A percentile compares a stretch with the other conserved stretches of the same genome.
phyloP scores from a whole-genome alignment of 2,888 invertebrate genomes.

The Aporophyla nigra region DNA sequence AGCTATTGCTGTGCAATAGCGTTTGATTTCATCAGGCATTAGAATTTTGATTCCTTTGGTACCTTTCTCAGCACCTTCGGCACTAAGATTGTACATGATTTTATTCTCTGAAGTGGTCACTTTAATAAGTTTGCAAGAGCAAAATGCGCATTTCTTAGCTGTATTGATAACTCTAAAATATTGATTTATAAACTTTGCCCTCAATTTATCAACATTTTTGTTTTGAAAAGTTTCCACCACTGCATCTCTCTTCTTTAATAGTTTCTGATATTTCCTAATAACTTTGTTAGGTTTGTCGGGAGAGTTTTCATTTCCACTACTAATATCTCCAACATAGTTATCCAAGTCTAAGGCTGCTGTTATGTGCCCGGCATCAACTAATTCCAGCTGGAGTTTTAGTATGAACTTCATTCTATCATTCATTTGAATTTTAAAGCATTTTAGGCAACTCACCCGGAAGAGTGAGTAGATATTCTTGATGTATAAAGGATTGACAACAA shows the following conservation, averaged over 20 bases:
- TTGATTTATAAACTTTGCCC: slow-evolving; percentile 84
- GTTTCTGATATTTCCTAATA: slow-evolving; percentile 83
- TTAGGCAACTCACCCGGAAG: slow-evolving; percentile 93
- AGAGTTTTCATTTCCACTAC: slow-evolving; percentile 80
- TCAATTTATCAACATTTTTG: slow-evolving; percentile 89
- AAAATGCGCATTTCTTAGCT: slow-evolving; percentile 90
- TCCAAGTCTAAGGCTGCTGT: slow-evolving; percentile 94
- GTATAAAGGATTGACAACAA: slow-evolving; percentile 97
- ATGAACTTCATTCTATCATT: slow-evolving; percentile 88
- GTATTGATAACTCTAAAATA: slow-evolving; percentile 86
- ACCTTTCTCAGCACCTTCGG: slow-evolving; percentile 77
- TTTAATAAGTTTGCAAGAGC: slow-evolving; percentile 88
- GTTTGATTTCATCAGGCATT: slow-evolving; percentile 92
- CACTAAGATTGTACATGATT: slow-evolving; percentile 88
- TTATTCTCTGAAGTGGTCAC: slow-evolving; percentile 91
- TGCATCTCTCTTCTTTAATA: slow-evolving; percentile 79
- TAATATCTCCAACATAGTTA: slow-evolving; percentile 78
- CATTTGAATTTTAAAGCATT: slow-evolving; percentile 93
- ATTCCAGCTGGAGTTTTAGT: slow-evolving; percentile 92
- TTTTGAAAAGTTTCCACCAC: slow-evolving; percentile 80
- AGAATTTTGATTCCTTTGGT: slow-evolving; percentile 87
- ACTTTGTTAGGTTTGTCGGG: slow-evolving; percentile 86
- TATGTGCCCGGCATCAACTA: slow-evolving; percentile 94
- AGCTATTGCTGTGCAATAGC: slow-evolving; percentile 94
- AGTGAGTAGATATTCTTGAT: slow-evolving; percentile 93